Evolutionary conservation across 2,797 vertebrate genomes (phyloP), one percentile per base, ranked within the genome.

Genomic region (Cichlasoma orientale): DNA sequence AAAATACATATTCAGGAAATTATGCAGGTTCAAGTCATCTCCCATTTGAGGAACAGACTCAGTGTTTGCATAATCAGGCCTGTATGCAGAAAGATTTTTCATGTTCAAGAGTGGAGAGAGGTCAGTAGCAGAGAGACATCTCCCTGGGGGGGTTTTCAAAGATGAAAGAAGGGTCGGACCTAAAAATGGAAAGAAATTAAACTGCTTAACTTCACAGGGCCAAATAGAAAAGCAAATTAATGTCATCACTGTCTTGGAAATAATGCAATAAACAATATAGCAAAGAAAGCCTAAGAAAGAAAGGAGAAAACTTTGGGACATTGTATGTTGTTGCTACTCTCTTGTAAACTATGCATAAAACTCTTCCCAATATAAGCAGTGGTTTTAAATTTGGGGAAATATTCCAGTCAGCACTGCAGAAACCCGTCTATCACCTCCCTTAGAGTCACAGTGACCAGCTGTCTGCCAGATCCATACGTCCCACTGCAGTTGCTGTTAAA

Each of bases 1-100:
- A 36, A 36, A 36, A 36, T 36, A 61, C 23, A 88, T 70, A 80
- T 82, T 71, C 69, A 83, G 71, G 81, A 84, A 84, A 89, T 85
- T 84, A 84, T 89, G 68, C 80, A 77, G 79, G 57, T 88, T 89
- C 52, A 78, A 72, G 57, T 77, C 80, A 83, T 80, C 82, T 86
- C 75, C 76, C 57, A 36, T 84, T 83, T 23, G n/a, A 77, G 74
- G 70, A 79, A 75, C 59, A 76, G 41, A 80, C 84, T 86, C 72
- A 4, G 56, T 54, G 73, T 86, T 85, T 86, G 77, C 80, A 82
- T 82, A 88, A 90, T 87, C 84, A 84, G 77, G 82, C 25, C 14
- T 79, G 58, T 72, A 12, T 57, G 59, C 50, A 21, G 56, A 76
- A 56, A 47, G 3, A 83, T 83, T 78, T 75, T 85, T 89, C 82